phyloP scores from a whole-genome alignment of 2,113 vertebrate species.

The Ophthalmolycus amberensis region DNA sequence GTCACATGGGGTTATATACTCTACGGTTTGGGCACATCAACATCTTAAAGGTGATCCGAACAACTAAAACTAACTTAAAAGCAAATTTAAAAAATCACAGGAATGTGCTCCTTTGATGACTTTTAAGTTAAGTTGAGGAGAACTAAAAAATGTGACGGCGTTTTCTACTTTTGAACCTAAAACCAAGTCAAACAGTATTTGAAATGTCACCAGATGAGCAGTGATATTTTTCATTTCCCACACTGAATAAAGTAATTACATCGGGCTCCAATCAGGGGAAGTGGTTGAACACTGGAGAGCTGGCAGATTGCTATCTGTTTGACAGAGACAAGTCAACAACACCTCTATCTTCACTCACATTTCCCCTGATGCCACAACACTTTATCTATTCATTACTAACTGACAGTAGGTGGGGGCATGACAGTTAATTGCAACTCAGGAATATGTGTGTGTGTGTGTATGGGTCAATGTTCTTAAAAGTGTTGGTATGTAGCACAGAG shows the following conservation, averaged over 20 bases:
- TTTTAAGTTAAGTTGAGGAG: background rate
- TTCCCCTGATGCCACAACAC: slow-evolving; percentile 67
- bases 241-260: slow-evolving; percentile 70
- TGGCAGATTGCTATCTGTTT: slow-evolving; percentile 73
- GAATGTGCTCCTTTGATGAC: background rate
- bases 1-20: background rate
- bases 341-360: slow-evolving; percentile 70
- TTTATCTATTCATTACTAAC: slow-evolving; percentile 76
- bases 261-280: slow-evolving; percentile 62
- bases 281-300: slow-evolving; percentile 63
- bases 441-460: slow-evolving; percentile 13
- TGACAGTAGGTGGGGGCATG: slow-evolving; percentile 56
- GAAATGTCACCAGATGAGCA: slow-evolving; percentile 65
- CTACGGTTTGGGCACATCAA: too few relatives aligned
- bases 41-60: background rate
- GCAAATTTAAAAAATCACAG: background rate
- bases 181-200: slow-evolving; percentile 36
- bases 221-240: slow-evolving; percentile 65
- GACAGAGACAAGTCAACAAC: slow-evolving; percentile 77
- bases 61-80: background rate
- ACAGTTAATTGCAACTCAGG: slow-evolving; percentile 64
- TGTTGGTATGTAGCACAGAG: background rate
- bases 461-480: slow-evolving; percentile 17
- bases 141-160: background rate
- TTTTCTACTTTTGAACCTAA: background rate